Evolutionary conservation across 1,140 invertebrate genomes (phyloP).

Genomic region (Neodiprion virginianus): DNA sequence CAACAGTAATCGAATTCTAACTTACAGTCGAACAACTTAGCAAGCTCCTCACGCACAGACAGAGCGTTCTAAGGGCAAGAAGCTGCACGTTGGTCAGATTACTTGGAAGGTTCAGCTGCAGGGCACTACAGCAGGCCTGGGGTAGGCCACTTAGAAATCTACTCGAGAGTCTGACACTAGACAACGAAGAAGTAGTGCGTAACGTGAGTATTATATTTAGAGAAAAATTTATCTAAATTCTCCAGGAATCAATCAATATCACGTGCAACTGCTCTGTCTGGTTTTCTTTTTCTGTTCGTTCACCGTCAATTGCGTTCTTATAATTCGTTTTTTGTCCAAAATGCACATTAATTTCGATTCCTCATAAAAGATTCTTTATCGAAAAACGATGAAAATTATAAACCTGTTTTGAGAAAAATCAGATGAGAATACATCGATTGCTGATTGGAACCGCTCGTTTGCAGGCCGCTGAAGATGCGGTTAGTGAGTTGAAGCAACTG

Average conservation of each 20-base stretch:
- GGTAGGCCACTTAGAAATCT: slow-evolving; percentile 61
- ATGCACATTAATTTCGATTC: too few relatives aligned
- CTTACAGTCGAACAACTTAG: slow-evolving; percentile 61
- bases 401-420: slow-evolving; percentile 13
- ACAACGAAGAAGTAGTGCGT: slow-evolving; percentile 61
- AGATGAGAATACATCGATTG: slow-evolving; percentile 4
- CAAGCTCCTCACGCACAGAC: slow-evolving; percentile 67
- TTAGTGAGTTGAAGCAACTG: slow-evolving; percentile 64
- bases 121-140: slow-evolving; percentile 72
- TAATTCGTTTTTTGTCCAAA: too few relatives aligned
- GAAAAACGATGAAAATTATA: slow-evolving; percentile 9
- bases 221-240: not conserved
- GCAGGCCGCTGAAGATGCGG: slow-evolving; percentile 61
- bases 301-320: not conserved
- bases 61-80: slow-evolving; percentile 67
- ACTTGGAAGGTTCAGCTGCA: slow-evolving; percentile 70
- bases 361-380: slow-evolving; percentile 4
- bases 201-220: slow-evolving; percentile 54
- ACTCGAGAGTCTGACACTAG: slow-evolving; percentile 62
- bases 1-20: slow-evolving; percentile 33
- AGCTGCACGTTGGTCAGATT: slow-evolving; percentile 72
- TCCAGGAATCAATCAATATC: slow-evolving; percentile 2
- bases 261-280: not conserved
- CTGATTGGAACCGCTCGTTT: slow-evolving; percentile 34
- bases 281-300: not conserved